Percentiles rank a stretch among this genome's conserved stretches.
phyloP scores from a whole-genome alignment of 2,888 invertebrate species.

The Leptopilina drosophilae region DNA sequence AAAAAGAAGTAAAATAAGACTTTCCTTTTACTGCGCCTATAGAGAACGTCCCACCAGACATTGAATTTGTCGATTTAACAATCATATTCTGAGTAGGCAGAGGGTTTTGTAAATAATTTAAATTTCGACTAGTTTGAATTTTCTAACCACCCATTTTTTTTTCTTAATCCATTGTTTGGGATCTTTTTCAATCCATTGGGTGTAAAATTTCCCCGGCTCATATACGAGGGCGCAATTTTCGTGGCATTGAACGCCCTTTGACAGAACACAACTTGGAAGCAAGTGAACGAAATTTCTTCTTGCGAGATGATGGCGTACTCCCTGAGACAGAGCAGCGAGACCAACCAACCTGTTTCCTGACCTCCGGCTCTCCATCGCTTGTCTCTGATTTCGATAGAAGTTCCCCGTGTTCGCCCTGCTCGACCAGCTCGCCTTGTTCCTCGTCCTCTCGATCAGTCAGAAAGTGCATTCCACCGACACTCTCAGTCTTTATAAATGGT shows the following conservation, averaged over 20 bases:
- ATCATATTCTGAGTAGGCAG: no score
- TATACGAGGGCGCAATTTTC: conserved; percentile 55
- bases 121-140: not conserved
- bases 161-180: not conserved
- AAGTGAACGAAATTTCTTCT: conserved; percentile 53
- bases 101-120: no score
- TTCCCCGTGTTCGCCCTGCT: conserved; percentile 37
- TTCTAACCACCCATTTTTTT: conserved; percentile 24
- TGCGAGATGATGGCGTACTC: conserved; percentile 62
- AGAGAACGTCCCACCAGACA: no score
- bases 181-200: not conserved
- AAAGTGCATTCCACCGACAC: conserved; percentile 70
- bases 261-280: conserved; percentile 50
- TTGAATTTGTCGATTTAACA: no score
- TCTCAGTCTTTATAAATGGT: conserved; percentile 60
- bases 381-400: conserved; percentile 55
- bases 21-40: no score
- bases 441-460: conserved; percentile 65
- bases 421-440: conserved; percentile 43
- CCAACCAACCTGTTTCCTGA: conserved; percentile 75
- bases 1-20: no score
- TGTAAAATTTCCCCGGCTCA: conserved; percentile 32
- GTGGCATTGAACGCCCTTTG: conserved; percentile 45
- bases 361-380: conserved; percentile 70
- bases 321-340: conserved; percentile 58